Evolutionary conservation across 2,797 vertebrate genomes (phyloP).

Genomic region (Nannoperca obscura): DNA sequence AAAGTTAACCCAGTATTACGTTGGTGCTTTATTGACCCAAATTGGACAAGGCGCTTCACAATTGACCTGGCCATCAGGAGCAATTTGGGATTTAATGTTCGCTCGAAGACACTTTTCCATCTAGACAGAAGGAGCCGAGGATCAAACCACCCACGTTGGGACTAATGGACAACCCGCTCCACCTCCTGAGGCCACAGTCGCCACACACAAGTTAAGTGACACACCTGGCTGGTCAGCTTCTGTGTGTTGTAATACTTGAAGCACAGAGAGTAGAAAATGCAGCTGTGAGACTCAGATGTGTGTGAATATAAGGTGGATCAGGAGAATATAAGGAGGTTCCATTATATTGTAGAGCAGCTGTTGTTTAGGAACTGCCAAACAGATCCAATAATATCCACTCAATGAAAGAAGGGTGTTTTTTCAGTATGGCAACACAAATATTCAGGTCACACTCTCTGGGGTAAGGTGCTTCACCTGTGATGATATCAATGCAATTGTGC

Average conservation of each 20-base stretch:
- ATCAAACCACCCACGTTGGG: background rate
- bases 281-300: background rate
- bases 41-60: background rate
- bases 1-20: background rate
- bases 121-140: background rate
- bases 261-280: background rate
- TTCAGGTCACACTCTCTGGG: background rate
- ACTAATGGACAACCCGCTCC: background rate
- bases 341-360: background rate
- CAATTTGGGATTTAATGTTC: conserved; percentile 1
- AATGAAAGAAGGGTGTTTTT: background rate
- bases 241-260: background rate
- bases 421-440: conserved; percentile 1
- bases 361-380: background rate
- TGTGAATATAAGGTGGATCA: background rate
- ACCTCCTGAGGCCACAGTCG: background rate
- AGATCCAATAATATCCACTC: background rate
- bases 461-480: background rate
- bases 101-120: conserved; percentile 1
- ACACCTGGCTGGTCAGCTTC: conserved; percentile 12
- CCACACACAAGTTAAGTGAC: background rate
- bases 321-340: too few species aligned
- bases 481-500: background rate
- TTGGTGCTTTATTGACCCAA: background rate
- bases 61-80: background rate